Base-by-base conservation (phyloP, 2,888 invertebrate genomes). In the Hyalella azteca region DNA sequence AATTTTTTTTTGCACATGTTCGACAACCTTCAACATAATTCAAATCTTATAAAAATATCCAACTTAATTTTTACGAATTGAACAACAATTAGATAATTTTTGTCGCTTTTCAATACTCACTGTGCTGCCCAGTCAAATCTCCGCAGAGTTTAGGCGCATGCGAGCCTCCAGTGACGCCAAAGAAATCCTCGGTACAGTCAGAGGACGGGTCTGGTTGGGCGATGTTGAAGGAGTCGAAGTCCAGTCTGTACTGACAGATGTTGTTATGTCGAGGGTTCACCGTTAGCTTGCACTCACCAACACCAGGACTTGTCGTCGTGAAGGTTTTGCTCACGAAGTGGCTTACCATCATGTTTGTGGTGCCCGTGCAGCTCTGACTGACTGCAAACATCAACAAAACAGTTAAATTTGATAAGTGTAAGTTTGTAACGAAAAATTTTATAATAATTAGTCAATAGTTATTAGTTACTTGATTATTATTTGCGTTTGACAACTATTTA, bases 181-280 rank as follows among this genome's bases (percentile, higher is more conserved):
- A 41, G 45, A 59, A 59, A 26, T 78, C 78, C 26, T 54, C 36
- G 2, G 41, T 54, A 41, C 78, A 78, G 26, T 59, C 78, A 19
- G 41, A 41, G 1, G 48, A 22, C 41, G 26, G 9, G n/a, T 54
- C 59, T 3, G 78, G 78, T 41, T 78, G 78, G 19, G 78, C 78
- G 41, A 78, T 59, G 29, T 54, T 59, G 60, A 78, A 78, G 2
- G 54, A 78, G 19, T 59, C 59, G 26, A 78, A 78, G 59, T 78
- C 59, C 11, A 78, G 50, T 22, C 78, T 54, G 41, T 59, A 59
- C 45, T 78, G 78, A 29, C 78, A 78, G 59, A 78, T 78, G 59
- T 78, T 59, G 78, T 78, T 59, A 41, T 78, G 50, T 15, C 50
- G 32, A 15, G 59, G 54, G 45, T 78, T 78, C 39, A 78, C 78